Evolutionary conservation across 2,888 invertebrate genomes (phyloP), one percentile per base, ranked within the genome.

Genomic region (Sarcophaga variegata): DNA sequence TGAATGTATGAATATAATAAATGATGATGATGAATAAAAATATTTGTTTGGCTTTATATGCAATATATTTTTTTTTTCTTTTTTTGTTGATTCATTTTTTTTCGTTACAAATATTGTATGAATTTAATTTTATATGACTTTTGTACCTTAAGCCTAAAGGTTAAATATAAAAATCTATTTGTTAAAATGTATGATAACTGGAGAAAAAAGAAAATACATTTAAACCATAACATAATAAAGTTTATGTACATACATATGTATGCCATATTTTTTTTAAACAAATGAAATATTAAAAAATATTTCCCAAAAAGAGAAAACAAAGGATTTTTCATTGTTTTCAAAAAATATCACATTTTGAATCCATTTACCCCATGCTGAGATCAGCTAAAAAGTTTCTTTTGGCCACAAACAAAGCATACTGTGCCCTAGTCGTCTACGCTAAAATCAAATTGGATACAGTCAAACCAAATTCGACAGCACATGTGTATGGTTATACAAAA

Each of bases 151-250:
- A 78, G 84, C 81, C 78, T 64, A 81, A 84, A 81, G 62, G 70
- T 81, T 87, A 81, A 84, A 84, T 79, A 87, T 27, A 87, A 84
- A 87, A 81, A 37, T 22, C 72, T 69, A 80, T 86, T 86, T 83
- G 69, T 72, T 67, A 80, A 82, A 75, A 59, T 74, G 45, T 70
- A 70, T 62, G 25, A 69, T 62, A 25, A 54, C 22, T 37, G 5
- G 20, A n/a, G 3, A 45, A 60, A 66, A 79, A 62, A 83, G 63
- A 72, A 62, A 62, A 45, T 5, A 63, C 12, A 8, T 45, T 45
- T 20, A 70, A 20, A 72, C 67, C 20, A 17, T 25, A 64, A 62
- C 25, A 71, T 60, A 81, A 59, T 63, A 62, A 54, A 77, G 67
- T 59, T 67, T 37, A 59, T 59, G 67, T 54, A 77, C 59, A 77